Evolutionary conservation across 1,140 invertebrate species (phyloP).

Genomic region (Pogonomyrmex californicus): DNA sequence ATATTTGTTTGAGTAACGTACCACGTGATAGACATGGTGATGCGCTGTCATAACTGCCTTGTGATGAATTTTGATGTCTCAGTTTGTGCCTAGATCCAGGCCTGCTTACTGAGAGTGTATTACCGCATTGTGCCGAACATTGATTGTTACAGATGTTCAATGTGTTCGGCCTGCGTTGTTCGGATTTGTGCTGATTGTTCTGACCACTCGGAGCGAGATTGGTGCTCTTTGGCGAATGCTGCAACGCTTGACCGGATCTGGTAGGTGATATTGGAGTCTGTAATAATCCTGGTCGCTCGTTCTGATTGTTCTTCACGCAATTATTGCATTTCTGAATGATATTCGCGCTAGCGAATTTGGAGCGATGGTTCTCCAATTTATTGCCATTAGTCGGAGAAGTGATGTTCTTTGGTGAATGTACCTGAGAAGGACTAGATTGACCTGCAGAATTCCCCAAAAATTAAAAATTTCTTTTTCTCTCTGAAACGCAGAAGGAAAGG

Average conservation of each 20-base stretch:
- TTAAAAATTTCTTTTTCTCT: not conserved
- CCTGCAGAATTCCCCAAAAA: conserved; percentile 62
- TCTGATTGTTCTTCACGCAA: conserved; percentile 84
- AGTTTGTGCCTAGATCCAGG: conserved; percentile 86
- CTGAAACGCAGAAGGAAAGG: not conserved
- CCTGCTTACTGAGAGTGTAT: conserved; percentile 85
- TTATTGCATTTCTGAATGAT: conserved; percentile 83
- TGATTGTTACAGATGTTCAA: conserved; percentile 86
- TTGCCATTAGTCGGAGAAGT: conserved; percentile 79
- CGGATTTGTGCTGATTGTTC: conserved; percentile 82
- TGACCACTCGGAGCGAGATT: conserved; percentile 79
- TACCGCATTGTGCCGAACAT: conserved; percentile 86
- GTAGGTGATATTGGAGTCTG: conserved; percentile 83
- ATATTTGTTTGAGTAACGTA: conserved; percentile 10
- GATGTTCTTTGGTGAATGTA: conserved; percentile 79
- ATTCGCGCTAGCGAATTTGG: conserved; percentile 74
- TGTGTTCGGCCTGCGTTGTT: conserved; percentile 81
- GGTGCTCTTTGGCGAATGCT: conserved; percentile 84
- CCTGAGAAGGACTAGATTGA: conserved; percentile 84
- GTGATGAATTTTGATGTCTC: conserved; percentile 89
- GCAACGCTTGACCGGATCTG: conserved; percentile 79
- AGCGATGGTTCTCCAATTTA: conserved; percentile 78
- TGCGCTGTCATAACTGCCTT: conserved; percentile 89
- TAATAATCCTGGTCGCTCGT: conserved; percentile 81
- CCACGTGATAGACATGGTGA: conserved; percentile 90